These are phyloP conservation scores for Chiloscyllium punctatum DNA, from an alignment of 2,797 vertebrate species.

Conservation along the genomic window DNA sequence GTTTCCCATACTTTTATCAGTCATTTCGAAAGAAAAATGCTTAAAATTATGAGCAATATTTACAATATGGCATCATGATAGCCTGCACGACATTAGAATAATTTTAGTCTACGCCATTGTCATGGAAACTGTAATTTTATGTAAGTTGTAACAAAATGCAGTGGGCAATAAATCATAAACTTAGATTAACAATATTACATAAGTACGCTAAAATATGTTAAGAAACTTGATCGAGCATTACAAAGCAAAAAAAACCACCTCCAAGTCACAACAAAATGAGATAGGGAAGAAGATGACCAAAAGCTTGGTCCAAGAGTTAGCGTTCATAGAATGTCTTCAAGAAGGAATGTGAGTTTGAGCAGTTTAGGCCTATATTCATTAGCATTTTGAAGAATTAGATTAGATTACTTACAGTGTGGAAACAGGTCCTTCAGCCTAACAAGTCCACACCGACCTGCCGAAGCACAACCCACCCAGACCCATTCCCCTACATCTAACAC, in stretches of 20 bases:
- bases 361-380: background rate
- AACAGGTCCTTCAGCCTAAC: too few species aligned
- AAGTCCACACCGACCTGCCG: too few species aligned
- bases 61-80: background rate
- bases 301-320: background rate
- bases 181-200: background rate
- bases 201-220: background rate
- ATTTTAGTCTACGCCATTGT: background rate
- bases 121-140: background rate
- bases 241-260: background rate
- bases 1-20: background rate
- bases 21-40: background rate
- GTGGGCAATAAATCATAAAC: background rate
- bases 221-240: background rate
- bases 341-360: background rate
- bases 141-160: background rate
- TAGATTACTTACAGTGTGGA: too few species aligned
- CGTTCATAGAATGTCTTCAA: too few species aligned
- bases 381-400: too few species aligned
- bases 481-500: too few species aligned
- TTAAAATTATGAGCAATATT: background rate
- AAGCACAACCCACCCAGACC: too few species aligned
- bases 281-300: background rate
- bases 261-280: background rate
- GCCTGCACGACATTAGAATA: background rate